Percentiles rank a stretch among this genome's conserved stretches.
phyloP scores from a whole-genome alignment of 2,113 vertebrate species.

The Mirounga angustirostris region DNA sequence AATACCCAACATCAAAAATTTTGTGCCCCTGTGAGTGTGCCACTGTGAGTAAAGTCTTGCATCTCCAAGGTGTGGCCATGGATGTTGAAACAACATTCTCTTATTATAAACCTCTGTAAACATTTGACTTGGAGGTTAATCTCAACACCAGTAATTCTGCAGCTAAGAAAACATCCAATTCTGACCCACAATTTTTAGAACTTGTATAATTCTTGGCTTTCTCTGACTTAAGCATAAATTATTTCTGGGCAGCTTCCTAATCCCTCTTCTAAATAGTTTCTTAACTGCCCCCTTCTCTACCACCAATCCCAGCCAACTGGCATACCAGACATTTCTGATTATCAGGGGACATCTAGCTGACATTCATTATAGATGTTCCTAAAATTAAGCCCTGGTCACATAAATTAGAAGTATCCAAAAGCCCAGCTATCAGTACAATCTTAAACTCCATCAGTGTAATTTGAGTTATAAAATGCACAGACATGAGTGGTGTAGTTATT shows the following conservation, averaged over 20 bases:
- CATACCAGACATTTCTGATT: constrained; percentile 6
- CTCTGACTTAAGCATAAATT: not conserved
- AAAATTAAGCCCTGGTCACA: not conserved
- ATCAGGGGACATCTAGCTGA: not conserved
- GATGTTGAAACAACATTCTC: fast-evolving
- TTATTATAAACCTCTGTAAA: not conserved
- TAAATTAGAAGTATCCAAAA: not conserved
- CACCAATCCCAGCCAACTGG: not conserved
- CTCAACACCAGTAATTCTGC: not conserved
- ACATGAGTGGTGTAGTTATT: not conserved
- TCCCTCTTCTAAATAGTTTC: not conserved
- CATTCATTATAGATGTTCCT: not conserved
- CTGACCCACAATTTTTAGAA: not conserved
- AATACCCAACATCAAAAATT: not conserved
- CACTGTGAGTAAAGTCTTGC: fast-evolving
- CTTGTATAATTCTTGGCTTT: not conserved
- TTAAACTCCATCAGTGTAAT: not conserved
- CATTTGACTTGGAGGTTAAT: not conserved
- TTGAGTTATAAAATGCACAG: constrained; percentile 31
- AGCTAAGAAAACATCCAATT: not conserved
- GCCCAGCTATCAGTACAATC: not conserved
- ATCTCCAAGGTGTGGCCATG: not conserved
- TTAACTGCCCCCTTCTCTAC: not conserved
- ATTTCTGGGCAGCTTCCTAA: not conserved
- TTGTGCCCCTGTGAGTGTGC: no score